Percentiles rank a stretch among this genome's conserved stretches.
Evolutionary conservation across 1,140 invertebrate genomes (phyloP).

Genomic region (Drosophila oshimai): DNA sequence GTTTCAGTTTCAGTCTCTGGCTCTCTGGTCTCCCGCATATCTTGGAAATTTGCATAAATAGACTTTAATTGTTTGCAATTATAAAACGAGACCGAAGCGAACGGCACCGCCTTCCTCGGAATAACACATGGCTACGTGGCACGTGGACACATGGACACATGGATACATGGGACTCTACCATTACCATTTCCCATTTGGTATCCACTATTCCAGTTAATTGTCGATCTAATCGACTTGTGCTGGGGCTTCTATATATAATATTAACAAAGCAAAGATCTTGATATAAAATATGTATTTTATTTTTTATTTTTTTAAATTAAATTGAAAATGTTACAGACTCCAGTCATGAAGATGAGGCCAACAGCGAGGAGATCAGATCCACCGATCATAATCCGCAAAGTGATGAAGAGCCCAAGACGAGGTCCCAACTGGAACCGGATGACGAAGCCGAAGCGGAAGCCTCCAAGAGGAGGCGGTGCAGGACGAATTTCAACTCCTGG

Average conservation of each 20-base stretch:
- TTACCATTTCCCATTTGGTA: not conserved
- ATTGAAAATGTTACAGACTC: too few relatives aligned
- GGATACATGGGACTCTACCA: not conserved
- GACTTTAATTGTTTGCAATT: slow-evolving; percentile 81
- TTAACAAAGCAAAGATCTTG: too few relatives aligned
- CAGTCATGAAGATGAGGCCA: not conserved
- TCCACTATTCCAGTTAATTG: too few relatives aligned
- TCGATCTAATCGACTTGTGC: too few relatives aligned
- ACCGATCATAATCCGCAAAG: not conserved
- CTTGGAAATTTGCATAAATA: slow-evolving; percentile 80
- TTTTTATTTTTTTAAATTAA: not conserved
- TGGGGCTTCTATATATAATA: too few relatives aligned
- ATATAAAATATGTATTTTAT: not conserved
- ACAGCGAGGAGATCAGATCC: slow-evolving; percentile 10
- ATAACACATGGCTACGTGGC: slow-evolving; percentile 2
- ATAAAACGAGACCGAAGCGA: slow-evolving; percentile 55
- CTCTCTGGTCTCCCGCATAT: slow-evolving; percentile 62
- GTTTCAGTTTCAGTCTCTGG: not conserved
- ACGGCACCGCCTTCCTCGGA: not conserved
- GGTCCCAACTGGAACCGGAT: not conserved
- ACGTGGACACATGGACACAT: not conserved
- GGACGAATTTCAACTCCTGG: slow-evolving; percentile 99
- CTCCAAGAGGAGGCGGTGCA: slow-evolving; percentile 91
- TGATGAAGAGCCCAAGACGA: not conserved
- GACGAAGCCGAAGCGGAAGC: slow-evolving; percentile 51